Conservation (phyloP, 1,140 invertebrate genomes). For the Centruroides sculpturatus region DNA sequence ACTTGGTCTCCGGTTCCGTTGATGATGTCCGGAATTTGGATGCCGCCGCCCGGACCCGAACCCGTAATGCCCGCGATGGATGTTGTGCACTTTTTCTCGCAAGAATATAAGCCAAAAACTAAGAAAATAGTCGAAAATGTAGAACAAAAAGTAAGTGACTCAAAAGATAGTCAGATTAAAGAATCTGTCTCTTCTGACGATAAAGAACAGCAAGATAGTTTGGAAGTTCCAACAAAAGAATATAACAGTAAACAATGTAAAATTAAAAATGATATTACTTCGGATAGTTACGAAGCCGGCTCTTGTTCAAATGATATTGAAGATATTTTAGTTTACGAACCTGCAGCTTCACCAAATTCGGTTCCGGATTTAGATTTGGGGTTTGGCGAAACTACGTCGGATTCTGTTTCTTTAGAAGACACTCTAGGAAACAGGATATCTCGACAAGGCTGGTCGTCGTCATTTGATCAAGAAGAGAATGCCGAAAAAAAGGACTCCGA, state of each 20-base stretch:
- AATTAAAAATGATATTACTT: background rate
- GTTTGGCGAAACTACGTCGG: background rate
- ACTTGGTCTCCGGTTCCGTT: constrained; percentile 73
- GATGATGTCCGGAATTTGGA: constrained; percentile 66
- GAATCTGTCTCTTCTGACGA: background rate
- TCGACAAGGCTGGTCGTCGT: constrained; percentile 47
- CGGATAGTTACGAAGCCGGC: too few species aligned
- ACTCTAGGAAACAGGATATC: constrained; percentile 46
- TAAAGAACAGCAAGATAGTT: background rate
- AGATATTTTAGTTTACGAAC: background rate
- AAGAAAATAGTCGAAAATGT: background rate
- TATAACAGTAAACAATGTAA: background rate
- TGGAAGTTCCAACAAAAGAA: background rate
- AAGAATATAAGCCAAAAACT: background rate
- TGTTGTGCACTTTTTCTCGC: constrained; percentile 28
- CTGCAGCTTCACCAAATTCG: constrained; percentile 8
- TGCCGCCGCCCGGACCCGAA: constrained; percentile 49
- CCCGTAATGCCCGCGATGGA: constrained; percentile 40
- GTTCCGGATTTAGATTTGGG: constrained; percentile 11
- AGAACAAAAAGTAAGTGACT: background rate
- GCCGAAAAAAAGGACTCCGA: background rate
- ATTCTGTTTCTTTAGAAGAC: constrained; percentile 22
- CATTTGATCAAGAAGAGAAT: constrained; percentile 38
- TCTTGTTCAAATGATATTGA: background rate
- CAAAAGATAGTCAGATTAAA: background rate